These are phyloP conservation scores for Venustaconcha ellipsiformis DNA, from an alignment of 1,140 invertebrate species.

Conservation along the genomic window DNA sequence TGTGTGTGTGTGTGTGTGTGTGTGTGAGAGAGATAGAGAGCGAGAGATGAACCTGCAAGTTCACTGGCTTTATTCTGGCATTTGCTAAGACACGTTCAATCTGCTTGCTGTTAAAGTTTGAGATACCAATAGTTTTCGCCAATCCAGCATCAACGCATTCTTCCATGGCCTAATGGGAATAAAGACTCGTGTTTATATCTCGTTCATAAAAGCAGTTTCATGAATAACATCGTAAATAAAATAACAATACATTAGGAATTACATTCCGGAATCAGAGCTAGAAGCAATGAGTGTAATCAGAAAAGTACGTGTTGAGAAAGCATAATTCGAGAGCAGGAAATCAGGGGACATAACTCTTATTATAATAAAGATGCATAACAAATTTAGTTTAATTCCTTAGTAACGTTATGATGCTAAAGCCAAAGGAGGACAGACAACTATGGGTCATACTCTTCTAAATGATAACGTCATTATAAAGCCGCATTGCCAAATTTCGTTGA, in stretches of 20 bases:
- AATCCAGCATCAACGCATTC: slow-evolving; percentile 78
- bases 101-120: slow-evolving; percentile 90
- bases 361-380: neutral
- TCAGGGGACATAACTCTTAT: neutral
- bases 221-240: neutral
- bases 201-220: neutral
- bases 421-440: too few relatives aligned
- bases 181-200: neutral
- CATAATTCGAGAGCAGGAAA: neutral
- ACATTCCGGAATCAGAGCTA: neutral
- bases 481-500: too few relatives aligned
- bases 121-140: slow-evolving; percentile 83
- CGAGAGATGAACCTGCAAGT: slow-evolving; percentile 76
- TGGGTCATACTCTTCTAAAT: too few relatives aligned
- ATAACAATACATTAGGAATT: too few relatives aligned
- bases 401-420: too few relatives aligned
- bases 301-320: neutral
- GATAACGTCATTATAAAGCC: too few relatives aligned
- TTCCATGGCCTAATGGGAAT: slow-evolving; percentile 78
- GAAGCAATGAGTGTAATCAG: neutral
- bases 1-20: too few relatives aligned
- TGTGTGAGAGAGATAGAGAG: too few relatives aligned
- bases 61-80: slow-evolving; percentile 81
- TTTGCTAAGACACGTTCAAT: slow-evolving; percentile 78
- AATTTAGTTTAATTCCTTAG: too few relatives aligned